Percentiles rank a stretch among this genome's conserved stretches.
Evolutionary conservation across 2,797 vertebrate species (phyloP).

Genomic region (Linurgus olivaceus): DNA sequence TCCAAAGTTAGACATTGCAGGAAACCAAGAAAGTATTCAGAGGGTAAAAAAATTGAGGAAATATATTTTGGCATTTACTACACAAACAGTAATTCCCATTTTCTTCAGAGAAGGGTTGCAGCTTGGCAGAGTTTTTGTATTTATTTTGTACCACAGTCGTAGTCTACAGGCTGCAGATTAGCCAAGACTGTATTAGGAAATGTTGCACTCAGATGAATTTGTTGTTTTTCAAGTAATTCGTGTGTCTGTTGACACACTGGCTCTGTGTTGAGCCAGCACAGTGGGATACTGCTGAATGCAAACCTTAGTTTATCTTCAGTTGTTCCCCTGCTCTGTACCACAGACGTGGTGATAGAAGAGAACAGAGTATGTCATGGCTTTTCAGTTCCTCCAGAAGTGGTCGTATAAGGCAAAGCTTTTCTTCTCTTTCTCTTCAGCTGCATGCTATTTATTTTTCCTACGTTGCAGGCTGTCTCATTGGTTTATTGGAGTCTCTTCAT

Average conservation of each 20-base stretch:
- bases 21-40: not conserved
- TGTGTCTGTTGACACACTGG: not conserved
- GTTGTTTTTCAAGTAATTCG: not conserved
- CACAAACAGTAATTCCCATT: not conserved
- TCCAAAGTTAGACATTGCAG: not conserved
- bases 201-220: not conserved
- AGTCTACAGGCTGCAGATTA: not conserved
- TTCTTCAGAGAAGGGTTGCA: not conserved
- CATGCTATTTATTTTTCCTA: not conserved
- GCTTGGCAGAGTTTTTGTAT: not conserved
- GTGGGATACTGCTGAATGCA: not conserved
- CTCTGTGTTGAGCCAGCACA: not conserved
- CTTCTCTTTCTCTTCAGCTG: not conserved
- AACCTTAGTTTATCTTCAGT: not conserved
- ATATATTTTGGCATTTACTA: not conserved
- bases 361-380: not conserved
- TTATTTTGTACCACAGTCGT: not conserved
- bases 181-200: not conserved
- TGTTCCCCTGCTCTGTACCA: not conserved
- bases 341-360: not conserved
- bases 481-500: not conserved
- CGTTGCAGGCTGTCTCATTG: fast-evolving
- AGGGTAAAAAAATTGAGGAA: not conserved
- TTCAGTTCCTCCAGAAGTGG: conserved; percentile 10
- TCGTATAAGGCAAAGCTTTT: not conserved